Evolutionary conservation across 2,113 vertebrate species (phyloP), one percentile per base, ranked within the genome.

Genomic region (Motacilla tschutschensis): DNA sequence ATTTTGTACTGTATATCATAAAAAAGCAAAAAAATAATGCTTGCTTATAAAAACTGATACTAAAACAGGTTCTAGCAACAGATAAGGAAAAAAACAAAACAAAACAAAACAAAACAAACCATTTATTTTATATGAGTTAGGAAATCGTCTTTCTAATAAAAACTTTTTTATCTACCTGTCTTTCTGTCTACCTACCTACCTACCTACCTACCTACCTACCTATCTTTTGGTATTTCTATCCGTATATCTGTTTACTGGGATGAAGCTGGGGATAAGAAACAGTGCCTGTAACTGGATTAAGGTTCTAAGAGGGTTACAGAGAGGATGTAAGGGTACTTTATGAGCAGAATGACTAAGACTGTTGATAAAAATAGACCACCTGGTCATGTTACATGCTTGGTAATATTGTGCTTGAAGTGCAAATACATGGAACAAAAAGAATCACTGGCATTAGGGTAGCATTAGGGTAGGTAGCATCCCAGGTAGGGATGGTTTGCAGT

Each of bases 231-330:
- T 36, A 17, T 72, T 19, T 66, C 24, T 63, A 6, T 54, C 38
- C 25, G 20, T 65, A 8, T 46, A 12, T 64, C 11, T 88, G 10
- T 88, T 70, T 79, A 70, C 55, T 50, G 41, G 26, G 25, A 66
- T 89, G 33, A 75, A 62, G 38, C 0, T 70, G 19, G 12, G 17
- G 17, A 55, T 60, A 70, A 64, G 63, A 38, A 90, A 65, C 57
- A 76, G 50, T 58, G 38, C 46, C 66, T 78, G 1, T 88, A 89
- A 86, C 29, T 78, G 71, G 92, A 85, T 93, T 90, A 91, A 57
- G 57, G 20, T 28, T 70, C 29, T 87, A 87, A 94, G 85, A 90
- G 70, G 51, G 57, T 92, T 90, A 83, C 62, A 2, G 4, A 77
- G 69, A 74, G 71, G 74, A 91, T 90, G 26, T 47, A 58, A 73